These are phyloP conservation scores for Cacoxenus indagator DNA, from an alignment of 2,888 invertebrate genomes.

Conservation along the genomic window DNA sequence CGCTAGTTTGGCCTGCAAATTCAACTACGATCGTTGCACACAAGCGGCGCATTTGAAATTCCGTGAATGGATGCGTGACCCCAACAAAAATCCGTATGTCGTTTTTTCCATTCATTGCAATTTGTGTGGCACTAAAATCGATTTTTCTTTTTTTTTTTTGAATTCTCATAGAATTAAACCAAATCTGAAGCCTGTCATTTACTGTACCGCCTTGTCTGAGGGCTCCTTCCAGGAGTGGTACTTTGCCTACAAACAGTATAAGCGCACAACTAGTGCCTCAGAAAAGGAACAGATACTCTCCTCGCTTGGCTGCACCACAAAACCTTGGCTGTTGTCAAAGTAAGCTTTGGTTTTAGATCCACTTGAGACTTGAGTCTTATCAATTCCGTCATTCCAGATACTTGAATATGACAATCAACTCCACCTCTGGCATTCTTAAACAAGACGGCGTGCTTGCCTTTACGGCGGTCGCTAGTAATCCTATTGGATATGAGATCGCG, in stretches of 20 bases:
- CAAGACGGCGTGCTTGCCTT: slow-evolving; percentile 76
- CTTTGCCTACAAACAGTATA: slow-evolving; percentile 74
- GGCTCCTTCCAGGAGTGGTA: slow-evolving; percentile 79
- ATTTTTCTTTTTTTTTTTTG: no score
- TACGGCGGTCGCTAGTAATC: slow-evolving; percentile 74
- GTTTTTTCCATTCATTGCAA: neutral
- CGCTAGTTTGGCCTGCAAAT: slow-evolving; percentile 73
- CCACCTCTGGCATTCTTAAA: slow-evolving; percentile 74
- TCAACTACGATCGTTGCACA: slow-evolving; percentile 72
- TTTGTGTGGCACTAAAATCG: neutral
- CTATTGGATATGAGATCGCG: slow-evolving; percentile 75
- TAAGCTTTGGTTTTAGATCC: slow-evolving; percentile 51
- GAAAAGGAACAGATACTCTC: slow-evolving; percentile 76
- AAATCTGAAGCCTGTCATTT: slow-evolving; percentile 76
- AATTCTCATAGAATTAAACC: slow-evolving; percentile 74
- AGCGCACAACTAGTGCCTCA: slow-evolving; percentile 72
- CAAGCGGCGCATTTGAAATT: slow-evolving; percentile 71
- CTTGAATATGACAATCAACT: slow-evolving; percentile 72
- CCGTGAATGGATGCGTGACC: slow-evolving; percentile 72
- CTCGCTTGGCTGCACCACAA: slow-evolving; percentile 73
- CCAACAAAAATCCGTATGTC: slow-evolving; percentile 72
- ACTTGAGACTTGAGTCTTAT: neutral
- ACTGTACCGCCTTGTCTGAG: slow-evolving; percentile 77
- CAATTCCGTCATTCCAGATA: slow-evolving; percentile 65
- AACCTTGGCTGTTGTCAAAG: slow-evolving; percentile 74